Conservation (phyloP, 2,888 invertebrate species). For the Caenorhabditis japonica region DNA sequence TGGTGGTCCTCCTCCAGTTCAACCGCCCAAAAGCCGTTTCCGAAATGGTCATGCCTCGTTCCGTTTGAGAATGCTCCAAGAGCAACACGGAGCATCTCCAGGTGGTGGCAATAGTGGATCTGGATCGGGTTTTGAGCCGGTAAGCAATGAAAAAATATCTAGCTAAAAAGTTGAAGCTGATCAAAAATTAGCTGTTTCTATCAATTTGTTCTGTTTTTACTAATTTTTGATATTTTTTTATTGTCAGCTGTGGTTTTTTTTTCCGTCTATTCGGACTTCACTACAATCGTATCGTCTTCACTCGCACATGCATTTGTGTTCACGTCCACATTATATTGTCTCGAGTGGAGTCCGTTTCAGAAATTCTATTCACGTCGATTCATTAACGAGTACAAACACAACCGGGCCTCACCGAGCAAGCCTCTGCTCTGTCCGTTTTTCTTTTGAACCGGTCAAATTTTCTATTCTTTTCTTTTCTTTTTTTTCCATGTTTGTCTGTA, state of each 20-base stretch:
- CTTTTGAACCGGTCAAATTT: slow-evolving; percentile 5
- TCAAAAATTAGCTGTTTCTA: background rate
- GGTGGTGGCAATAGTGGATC: slow-evolving; percentile 17
- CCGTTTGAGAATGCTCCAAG: slow-evolving; percentile 74
- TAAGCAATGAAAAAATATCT: slow-evolving; percentile 15
- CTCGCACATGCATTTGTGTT: slow-evolving; percentile 45
- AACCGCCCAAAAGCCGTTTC: slow-evolving; percentile 60
- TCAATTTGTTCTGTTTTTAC: slow-evolving; percentile 10
- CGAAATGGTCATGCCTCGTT: slow-evolving; percentile 71
- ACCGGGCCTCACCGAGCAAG: background rate
- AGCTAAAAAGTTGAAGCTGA: background rate
- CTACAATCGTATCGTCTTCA: slow-evolving; percentile 34
- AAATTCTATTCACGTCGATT: slow-evolving; percentile 40
- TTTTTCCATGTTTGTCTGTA: slow-evolving; percentile 5
- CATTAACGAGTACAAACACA: slow-evolving; percentile 48
- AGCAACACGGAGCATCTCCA: slow-evolving; percentile 62
- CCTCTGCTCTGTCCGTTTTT: too few species aligned
- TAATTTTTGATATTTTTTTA: slow-evolving; percentile 5
- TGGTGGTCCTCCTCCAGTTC: slow-evolving; percentile 57
- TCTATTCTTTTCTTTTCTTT: slow-evolving; percentile 10
- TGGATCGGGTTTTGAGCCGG: slow-evolving; percentile 59
- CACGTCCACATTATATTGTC: slow-evolving; percentile 37
- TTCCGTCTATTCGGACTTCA: slow-evolving; percentile 19
- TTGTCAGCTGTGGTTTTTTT: slow-evolving; percentile 1
- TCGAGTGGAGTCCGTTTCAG: slow-evolving; percentile 18